Evolutionary conservation across 2,797 vertebrate genomes (phyloP).

Genomic region (Salmo trutta): DNA sequence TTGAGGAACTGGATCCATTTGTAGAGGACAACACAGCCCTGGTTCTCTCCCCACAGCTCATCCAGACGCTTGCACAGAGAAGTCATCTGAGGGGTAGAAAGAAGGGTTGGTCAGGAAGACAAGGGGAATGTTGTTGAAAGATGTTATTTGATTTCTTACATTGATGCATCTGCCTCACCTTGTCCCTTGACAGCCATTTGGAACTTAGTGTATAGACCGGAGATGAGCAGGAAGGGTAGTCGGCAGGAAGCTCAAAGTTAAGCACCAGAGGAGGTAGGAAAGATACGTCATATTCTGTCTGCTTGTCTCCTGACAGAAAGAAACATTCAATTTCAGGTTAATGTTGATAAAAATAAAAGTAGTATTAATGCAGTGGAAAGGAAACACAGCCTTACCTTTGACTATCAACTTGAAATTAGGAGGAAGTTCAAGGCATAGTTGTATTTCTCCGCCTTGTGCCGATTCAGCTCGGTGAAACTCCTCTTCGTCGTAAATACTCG

Average conservation of each 20-base stretch:
- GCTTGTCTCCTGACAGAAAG: slow-evolving; percentile 63
- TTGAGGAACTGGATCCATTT: slow-evolving; percentile 98
- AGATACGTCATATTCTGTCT: slow-evolving; percentile 80
- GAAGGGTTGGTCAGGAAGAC: neutral
- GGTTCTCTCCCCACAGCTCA: slow-evolving; percentile 89
- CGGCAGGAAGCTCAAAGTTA: slow-evolving; percentile 91
- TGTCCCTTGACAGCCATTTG: slow-evolving; percentile 91
- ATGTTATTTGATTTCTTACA: too few relatives aligned
- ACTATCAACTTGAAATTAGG: slow-evolving; percentile 85
- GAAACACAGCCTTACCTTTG: slow-evolving; percentile 72
- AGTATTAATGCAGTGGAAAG: neutral
- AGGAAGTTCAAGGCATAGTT: slow-evolving; percentile 87
- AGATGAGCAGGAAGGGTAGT: slow-evolving; percentile 87
- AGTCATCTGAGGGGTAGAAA: slow-evolving; percentile 77
- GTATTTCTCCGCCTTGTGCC: slow-evolving; percentile 89
- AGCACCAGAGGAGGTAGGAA: slow-evolving; percentile 93
- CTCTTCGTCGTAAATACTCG: slow-evolving; percentile 94
- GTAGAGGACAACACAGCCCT: slow-evolving; percentile 89
- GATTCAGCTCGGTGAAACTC: slow-evolving; percentile 88
- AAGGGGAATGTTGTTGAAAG: too few relatives aligned
- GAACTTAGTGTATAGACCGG: slow-evolving; percentile 90
- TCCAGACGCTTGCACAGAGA: slow-evolving; percentile 89
- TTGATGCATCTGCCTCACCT: slow-evolving; percentile 72
- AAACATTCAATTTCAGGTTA: neutral
- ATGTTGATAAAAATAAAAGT: neutral